Base-by-base conservation (phyloP, 2,113 vertebrate genomes). In the Alaudala cheleensis region DNA sequence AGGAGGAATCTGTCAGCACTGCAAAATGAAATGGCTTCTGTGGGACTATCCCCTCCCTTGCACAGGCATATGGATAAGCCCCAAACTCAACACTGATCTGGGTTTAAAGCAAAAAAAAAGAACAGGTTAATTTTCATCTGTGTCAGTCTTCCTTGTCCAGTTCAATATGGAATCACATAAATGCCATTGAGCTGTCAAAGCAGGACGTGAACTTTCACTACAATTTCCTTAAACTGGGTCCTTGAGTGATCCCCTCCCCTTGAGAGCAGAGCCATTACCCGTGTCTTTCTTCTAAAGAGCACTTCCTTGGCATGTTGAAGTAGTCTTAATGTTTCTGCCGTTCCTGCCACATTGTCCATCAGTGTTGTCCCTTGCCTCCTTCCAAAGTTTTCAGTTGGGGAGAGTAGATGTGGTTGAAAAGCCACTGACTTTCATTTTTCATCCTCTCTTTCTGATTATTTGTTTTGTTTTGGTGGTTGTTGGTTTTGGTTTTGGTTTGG, bases 341-440 rank as follows among this genome's bases (percentile, higher is more conserved):
- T 37, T 31, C 14, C 14, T 11, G 3, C 16, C 5, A 4, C 1
- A 1, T 2, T 2, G 9, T 22, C 12, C 24, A 49, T 69, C 16
- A 40, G 5, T 70, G 21, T 81, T 77, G 65, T 54, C 10, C 7
- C 3, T 3, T 16, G 39, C 13, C 33, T 86, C 13, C 12, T 65
- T 65, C 23, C 37, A 10, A 37, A 37, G 37, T 60, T 80, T 91
- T 78, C 54, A 83, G 3, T 10, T 4, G 1, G 1, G 3, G 26
- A 71, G 47, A 40, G 34, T 16, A 2, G 7, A 14, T 4, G 0
- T 81, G 23, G 4, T 70, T 90, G 67, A 64, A 91, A 42, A 82
- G 74, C 9, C 3, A 1, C 0, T 57, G 18, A 22, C 13, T 34
- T 83, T 33, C 3, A 10, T 40, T 81, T 79, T 70, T 90, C 28